Evolutionary conservation across 1,140 invertebrate species (phyloP).

Genomic region (Atta cephalotes): DNA sequence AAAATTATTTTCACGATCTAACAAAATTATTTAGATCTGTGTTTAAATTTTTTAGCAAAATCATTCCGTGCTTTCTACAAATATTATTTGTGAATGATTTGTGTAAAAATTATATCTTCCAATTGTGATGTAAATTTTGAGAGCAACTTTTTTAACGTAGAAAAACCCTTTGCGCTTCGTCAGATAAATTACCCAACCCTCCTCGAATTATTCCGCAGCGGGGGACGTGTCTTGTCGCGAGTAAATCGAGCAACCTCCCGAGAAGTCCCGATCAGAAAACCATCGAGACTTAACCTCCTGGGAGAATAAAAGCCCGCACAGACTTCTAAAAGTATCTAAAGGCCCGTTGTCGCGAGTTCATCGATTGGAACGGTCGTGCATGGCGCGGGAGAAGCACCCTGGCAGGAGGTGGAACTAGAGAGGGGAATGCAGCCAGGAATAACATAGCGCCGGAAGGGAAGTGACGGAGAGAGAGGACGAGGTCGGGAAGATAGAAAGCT

Average conservation of each 20-base stretch:
- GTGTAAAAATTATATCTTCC: not conserved
- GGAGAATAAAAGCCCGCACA: conserved; percentile 32
- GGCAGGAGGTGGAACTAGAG: conserved; percentile 22
- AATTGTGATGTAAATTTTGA: not conserved
- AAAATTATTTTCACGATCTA: too few relatives aligned
- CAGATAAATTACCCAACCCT: conserved; percentile 24
- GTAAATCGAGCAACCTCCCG: conserved; percentile 54
- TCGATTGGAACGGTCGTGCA: conserved; percentile 84
- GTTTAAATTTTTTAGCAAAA: too few relatives aligned
- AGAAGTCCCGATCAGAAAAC: conserved; percentile 57
- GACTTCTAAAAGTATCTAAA: conserved; percentile 76
- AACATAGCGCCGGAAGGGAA: conserved; percentile 20
- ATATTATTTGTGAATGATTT: not conserved
- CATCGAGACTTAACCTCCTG: conserved; percentile 43
- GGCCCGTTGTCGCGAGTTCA: conserved; percentile 78
- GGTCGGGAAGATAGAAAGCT: conserved; percentile 73
- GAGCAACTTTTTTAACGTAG: not conserved
- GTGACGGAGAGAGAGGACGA: conserved; percentile 47
- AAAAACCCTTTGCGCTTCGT: not conserved
- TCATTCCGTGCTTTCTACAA: not conserved
- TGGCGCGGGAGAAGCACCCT: conserved; percentile 65
- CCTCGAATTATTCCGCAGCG: conserved; percentile 14
- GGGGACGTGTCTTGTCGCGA: conserved; percentile 37
- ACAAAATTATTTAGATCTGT: too few relatives aligned
- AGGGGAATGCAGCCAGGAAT: conserved; percentile 9